phyloP scores from a whole-genome alignment of 2,113 vertebrate genomes.

The Ranitomeya imitator region DNA sequence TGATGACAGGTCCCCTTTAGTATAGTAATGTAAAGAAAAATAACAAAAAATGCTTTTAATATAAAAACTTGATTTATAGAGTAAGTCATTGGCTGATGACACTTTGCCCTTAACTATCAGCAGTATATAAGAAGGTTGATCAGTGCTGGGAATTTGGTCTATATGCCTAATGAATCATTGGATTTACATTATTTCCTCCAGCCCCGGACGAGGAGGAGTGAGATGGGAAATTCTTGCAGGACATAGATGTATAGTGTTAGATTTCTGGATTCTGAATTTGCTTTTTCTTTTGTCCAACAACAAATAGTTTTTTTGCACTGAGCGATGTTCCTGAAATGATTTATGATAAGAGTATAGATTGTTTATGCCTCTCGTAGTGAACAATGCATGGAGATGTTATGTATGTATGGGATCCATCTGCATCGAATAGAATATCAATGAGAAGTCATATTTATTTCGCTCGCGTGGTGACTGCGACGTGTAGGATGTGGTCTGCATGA shows the following conservation, averaged over 20 bases:
- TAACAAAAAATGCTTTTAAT: too few species aligned
- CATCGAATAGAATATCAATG: slow-evolving; percentile 27
- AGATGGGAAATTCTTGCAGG: neutral
- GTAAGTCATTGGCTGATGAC: too few species aligned
- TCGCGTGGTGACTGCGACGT: neutral
- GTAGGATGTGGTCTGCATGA: neutral
- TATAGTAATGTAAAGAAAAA: too few species aligned
- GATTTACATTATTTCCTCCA: neutral
- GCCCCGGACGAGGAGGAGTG: neutral
- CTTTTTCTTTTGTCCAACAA: neutral
- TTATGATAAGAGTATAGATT: slow-evolving; percentile 28
- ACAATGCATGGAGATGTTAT: neutral
- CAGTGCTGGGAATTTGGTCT: neutral
- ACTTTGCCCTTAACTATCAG: neutral
- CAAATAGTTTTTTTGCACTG: slow-evolving; percentile 2
- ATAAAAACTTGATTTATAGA: too few species aligned
- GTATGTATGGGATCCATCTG: neutral
- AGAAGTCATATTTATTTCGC: neutral
- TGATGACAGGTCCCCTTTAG: too few species aligned
- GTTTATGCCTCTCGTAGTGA: neutral
- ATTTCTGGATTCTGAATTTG: slow-evolving; percentile 14
- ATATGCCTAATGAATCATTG: neutral
- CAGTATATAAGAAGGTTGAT: neutral
- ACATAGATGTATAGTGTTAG: neutral
- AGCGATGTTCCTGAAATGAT: slow-evolving; percentile 34